phyloP scores from a whole-genome alignment of 2,888 invertebrate genomes.

The Ichneumoninae sp. region DNA sequence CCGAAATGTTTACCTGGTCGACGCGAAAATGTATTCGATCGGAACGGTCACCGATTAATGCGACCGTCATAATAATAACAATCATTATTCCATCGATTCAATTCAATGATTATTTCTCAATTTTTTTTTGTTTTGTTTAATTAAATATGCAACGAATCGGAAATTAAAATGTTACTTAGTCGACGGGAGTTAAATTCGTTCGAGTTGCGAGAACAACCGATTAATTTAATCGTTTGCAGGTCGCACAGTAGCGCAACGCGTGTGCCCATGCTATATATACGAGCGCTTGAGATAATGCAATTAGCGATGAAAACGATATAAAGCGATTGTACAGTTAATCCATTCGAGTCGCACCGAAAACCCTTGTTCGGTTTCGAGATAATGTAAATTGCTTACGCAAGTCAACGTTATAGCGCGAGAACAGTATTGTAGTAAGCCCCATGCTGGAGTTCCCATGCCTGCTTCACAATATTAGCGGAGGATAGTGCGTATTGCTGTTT shows the following conservation, averaged over 20 bases:
- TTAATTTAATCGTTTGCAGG: not conserved
- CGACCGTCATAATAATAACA: no score
- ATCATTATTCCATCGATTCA: no score
- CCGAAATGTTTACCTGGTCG: no score
- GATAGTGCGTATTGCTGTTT: not conserved
- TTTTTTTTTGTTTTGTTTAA: no score
- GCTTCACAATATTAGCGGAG: not conserved
- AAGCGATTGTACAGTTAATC: slow-evolving; percentile 1
- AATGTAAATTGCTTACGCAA: slow-evolving; percentile 16
- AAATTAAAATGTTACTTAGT: not conserved
- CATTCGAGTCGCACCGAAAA: slow-evolving; percentile 4
- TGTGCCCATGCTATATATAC: not conserved
- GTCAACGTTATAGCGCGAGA: not conserved
- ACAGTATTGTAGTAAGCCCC: not conserved
- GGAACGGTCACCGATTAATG: no score
- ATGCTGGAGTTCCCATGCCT: not conserved
- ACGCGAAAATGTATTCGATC: no score
- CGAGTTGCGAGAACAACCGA: not conserved
- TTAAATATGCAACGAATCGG: no score
- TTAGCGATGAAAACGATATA: not conserved
- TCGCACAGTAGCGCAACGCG: not conserved
- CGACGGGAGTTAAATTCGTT: not conserved
- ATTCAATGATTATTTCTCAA: no score
- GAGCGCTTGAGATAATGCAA: not conserved
- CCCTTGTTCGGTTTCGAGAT: not conserved